A percentile compares a stretch with the other conserved stretches of the same genome.
These are phyloP conservation scores for Arctia plantaginis DNA, from an alignment of 2,888 invertebrate species.

Conservation along the genomic window DNA sequence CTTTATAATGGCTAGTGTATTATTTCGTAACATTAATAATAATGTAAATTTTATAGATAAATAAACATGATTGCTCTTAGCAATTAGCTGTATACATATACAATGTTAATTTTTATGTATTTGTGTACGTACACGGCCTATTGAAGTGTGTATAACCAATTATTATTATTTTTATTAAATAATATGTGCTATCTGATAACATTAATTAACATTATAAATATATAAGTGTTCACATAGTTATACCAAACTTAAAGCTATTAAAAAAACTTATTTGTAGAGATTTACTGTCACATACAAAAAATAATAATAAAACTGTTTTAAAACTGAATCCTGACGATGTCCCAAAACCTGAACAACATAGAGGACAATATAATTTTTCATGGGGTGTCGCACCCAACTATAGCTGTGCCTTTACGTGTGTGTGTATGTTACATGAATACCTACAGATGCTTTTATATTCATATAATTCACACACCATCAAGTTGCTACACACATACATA, in stretches of 20 bases:
- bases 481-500: constrained; percentile 49
- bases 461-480: constrained; percentile 28
- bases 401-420: constrained; percentile 57
- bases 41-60: background rate
- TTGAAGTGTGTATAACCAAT: too few species aligned
- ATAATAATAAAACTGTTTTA: background rate
- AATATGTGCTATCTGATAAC: background rate
- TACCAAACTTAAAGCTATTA: background rate
- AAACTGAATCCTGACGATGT: constrained; percentile 42
- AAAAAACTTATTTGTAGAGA: background rate
- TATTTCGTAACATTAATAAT: too few species aligned
- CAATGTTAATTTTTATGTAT: background rate
- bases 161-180: background rate
- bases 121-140: background rate
- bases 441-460: constrained; percentile 36
- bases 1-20: background rate
- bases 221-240: too few species aligned
- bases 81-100: background rate
- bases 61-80: background rate
- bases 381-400: constrained; percentile 74
- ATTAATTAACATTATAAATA: background rate
- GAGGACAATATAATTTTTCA: constrained; percentile 69
- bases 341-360: constrained; percentile 38
- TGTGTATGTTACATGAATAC: constrained; percentile 45
- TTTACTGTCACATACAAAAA: background rate